Percentiles rank a stretch among this genome's conserved stretches.
Conservation (phyloP, 1,140 invertebrate genomes). For the Cotesia chilonis region DNA sequence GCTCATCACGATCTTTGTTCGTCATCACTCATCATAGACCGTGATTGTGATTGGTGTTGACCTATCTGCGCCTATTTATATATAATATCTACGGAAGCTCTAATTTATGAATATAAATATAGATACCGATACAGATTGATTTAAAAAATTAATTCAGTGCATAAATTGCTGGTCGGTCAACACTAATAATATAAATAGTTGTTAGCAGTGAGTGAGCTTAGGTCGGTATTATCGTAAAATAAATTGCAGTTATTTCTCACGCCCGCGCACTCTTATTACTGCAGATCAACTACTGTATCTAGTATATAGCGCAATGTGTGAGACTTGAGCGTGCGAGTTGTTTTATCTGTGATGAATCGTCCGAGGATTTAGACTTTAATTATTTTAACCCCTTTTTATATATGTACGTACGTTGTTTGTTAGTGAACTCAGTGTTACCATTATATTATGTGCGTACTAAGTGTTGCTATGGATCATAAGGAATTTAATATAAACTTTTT, state of each 20-base stretch:
- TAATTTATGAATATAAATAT: background rate
- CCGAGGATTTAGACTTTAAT: slow-evolving; percentile 26
- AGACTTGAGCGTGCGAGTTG: slow-evolving; percentile 20
- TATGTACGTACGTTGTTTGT: background rate
- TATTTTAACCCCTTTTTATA: slow-evolving; percentile 19
- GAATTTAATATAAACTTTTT: background rate
- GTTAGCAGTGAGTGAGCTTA: background rate
- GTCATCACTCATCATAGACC: too few relatives aligned
- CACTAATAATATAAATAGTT: slow-evolving; percentile 12
- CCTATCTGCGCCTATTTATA: background rate
- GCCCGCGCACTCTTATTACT: slow-evolving; percentile 9
- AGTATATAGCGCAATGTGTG: background rate
- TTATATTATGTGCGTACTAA: background rate
- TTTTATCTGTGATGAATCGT: slow-evolving; percentile 23
- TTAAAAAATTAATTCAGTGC: slow-evolving; percentile 5
- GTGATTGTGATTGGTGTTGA: background rate
- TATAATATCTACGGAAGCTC: background rate
- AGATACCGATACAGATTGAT: background rate
- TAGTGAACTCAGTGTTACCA: background rate
- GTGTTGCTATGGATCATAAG: too few relatives aligned
- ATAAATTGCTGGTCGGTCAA: background rate
- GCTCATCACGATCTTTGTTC: too few relatives aligned
- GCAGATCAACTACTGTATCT: background rate
- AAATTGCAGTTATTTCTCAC: slow-evolving; percentile 30
- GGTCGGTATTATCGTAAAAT: slow-evolving; percentile 20